Conservation (phyloP, 1,140 invertebrate species). For the Gryllus bimaculatus region DNA sequence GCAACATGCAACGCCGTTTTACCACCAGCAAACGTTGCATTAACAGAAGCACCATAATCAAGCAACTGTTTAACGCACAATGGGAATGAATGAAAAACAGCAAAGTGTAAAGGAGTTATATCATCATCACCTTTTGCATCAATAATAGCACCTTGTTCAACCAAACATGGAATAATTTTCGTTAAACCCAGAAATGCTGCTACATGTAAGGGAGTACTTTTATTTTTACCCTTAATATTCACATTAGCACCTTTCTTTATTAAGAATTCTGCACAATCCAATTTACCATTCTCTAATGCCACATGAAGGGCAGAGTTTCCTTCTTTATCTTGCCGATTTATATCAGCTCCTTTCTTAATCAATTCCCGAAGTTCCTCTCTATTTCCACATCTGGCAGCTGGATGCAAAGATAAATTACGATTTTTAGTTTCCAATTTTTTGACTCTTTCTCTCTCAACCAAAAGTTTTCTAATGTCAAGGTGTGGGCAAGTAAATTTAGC, state of each 20-base stretch:
- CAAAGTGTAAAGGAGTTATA: neutral
- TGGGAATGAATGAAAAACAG: neutral
- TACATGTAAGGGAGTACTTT: neutral
- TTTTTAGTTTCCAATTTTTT: neutral
- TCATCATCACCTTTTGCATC: neutral
- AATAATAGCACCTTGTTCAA: neutral
- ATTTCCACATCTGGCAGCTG: neutral
- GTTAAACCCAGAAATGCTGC: neutral
- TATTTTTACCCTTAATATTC: neutral
- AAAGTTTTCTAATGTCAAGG: neutral
- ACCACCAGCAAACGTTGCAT: neutral
- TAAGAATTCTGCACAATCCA: neutral
- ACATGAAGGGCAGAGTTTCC: neutral
- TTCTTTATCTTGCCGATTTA: neutral
- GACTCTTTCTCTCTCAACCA: neutral
- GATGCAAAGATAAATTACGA: neutral
- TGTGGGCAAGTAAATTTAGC: neutral
- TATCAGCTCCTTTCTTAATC: neutral
- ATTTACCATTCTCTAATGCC: neutral
- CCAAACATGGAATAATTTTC: neutral
- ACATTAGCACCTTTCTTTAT: conserved; percentile 6
- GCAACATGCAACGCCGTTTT: neutral
- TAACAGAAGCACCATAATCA: neutral
- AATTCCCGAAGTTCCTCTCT: neutral
- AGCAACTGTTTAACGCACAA: neutral